Conservation (phyloP, 2,888 invertebrate genomes). For the Platerodrilus igneus region DNA sequence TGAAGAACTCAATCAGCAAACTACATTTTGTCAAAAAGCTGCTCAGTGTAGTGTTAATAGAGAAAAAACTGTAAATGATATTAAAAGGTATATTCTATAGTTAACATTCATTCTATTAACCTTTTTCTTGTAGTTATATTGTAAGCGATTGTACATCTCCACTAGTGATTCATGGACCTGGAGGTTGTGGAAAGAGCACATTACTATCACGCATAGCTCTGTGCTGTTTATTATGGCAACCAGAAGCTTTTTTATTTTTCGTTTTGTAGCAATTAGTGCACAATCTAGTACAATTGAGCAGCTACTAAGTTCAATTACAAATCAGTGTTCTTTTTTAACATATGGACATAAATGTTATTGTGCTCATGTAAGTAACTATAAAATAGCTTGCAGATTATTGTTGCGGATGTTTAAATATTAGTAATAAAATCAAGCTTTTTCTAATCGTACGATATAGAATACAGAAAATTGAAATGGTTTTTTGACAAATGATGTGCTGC, state of each 20-base stretch:
- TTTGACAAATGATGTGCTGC: too few relatives aligned
- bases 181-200: slow-evolving; percentile 82
- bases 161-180: slow-evolving; percentile 68
- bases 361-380: slow-evolving; percentile 53
- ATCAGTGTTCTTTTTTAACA: slow-evolving; percentile 68
- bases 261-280: slow-evolving; percentile 63
- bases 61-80: slow-evolving; percentile 62
- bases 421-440: too few relatives aligned
- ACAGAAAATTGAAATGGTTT: too few relatives aligned
- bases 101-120: background rate
- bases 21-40: slow-evolving; percentile 66
- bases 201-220: slow-evolving; percentile 69
- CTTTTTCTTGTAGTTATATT: slow-evolving; percentile 55
- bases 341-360: slow-evolving; percentile 62
- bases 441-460: too few relatives aligned
- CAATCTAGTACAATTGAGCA: slow-evolving; percentile 64
- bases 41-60: slow-evolving; percentile 66
- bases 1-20: slow-evolving; percentile 68
- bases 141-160: slow-evolving; percentile 58
- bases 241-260: slow-evolving; percentile 54
- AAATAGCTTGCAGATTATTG: too few relatives aligned
- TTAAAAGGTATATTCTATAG: slow-evolving; percentile 57
- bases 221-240: slow-evolving; percentile 59
- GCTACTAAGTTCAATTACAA: slow-evolving; percentile 69
- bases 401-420: too few relatives aligned